These are phyloP conservation scores for Watersipora subatra DNA, from an alignment of 1,140 invertebrate genomes.

Conservation along the genomic window DNA sequence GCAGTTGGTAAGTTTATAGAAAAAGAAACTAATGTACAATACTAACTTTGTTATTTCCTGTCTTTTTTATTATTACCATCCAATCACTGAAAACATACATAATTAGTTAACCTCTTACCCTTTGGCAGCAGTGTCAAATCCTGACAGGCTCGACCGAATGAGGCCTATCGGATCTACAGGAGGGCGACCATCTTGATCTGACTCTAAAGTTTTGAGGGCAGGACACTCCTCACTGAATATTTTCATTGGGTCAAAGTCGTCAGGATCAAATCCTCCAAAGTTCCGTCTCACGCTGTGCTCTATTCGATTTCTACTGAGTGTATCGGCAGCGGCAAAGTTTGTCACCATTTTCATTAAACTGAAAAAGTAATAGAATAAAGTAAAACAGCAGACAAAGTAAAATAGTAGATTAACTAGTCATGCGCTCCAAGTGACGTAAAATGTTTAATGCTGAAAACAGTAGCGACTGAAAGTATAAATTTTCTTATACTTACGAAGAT, in stretches of 20 bases:
- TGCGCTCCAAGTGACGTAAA: too few relatives aligned
- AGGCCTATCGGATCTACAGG: neutral
- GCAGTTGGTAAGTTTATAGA: too few relatives aligned
- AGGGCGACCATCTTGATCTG: neutral
- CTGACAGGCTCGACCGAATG: neutral
- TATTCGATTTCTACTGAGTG: slow-evolving; percentile 18
- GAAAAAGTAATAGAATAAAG: neutral
- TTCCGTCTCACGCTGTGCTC: slow-evolving; percentile 23
- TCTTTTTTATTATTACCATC: too few relatives aligned
- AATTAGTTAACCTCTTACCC: slow-evolving; percentile 1
- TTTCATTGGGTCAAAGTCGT: slow-evolving; percentile 16
- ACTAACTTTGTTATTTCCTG: too few relatives aligned
- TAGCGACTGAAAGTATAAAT: too few relatives aligned
- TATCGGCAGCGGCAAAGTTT: slow-evolving; percentile 14
- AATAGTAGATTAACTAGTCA: too few relatives aligned
- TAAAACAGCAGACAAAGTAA: neutral
- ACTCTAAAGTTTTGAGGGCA: neutral
- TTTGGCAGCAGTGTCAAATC: neutral
- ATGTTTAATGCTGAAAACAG: too few relatives aligned
- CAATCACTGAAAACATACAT: too few relatives aligned
- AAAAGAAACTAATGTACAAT: too few relatives aligned
- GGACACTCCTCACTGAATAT: slow-evolving; percentile 14
- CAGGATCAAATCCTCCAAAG: slow-evolving; percentile 24
- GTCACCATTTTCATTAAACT: slow-evolving; percentile 5
- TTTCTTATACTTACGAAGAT: too few relatives aligned